Percentiles rank a stretch among this genome's conserved stretches.
phyloP scores from a whole-genome alignment of 2,888 invertebrate genomes.

The Mythimna albipuncta region DNA sequence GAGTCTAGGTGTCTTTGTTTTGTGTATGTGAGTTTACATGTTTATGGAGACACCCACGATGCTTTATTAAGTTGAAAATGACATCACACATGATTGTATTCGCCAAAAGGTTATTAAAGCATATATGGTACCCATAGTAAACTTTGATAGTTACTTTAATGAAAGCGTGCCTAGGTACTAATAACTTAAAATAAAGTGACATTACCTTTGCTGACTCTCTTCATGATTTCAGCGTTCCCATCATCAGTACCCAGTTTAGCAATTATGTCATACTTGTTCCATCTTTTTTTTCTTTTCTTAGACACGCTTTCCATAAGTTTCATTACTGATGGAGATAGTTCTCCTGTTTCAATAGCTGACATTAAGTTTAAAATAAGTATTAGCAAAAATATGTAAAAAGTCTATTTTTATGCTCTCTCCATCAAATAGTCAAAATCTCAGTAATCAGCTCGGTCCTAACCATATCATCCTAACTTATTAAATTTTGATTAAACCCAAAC shows the following conservation, averaged over 20 bases:
- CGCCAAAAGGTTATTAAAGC: background rate
- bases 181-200: background rate
- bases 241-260: slow-evolving; percentile 14
- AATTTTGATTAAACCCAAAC: background rate
- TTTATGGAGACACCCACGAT: too few relatives aligned
- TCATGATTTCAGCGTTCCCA: slow-evolving; percentile 35
- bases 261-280: slow-evolving; percentile 30
- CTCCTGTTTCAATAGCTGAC: slow-evolving; percentile 22
- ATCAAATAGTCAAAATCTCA: background rate
- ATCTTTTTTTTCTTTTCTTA: background rate
- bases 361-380: background rate
- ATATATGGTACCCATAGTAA: too few relatives aligned
- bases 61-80: background rate
- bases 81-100: background rate
- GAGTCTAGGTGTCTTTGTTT: too few relatives aligned
- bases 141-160: too few relatives aligned
- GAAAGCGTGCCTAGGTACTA: too few relatives aligned
- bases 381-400: background rate
- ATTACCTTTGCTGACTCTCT: slow-evolving; percentile 25
- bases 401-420: background rate
- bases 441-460: background rate
- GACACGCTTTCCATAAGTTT: background rate
- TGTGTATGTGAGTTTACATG: too few relatives aligned
- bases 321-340: slow-evolving; percentile 13
- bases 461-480: background rate